These are phyloP conservation scores for Acleris sparsana DNA, from an alignment of 2,888 invertebrate genomes.

Conservation along the genomic window DNA sequence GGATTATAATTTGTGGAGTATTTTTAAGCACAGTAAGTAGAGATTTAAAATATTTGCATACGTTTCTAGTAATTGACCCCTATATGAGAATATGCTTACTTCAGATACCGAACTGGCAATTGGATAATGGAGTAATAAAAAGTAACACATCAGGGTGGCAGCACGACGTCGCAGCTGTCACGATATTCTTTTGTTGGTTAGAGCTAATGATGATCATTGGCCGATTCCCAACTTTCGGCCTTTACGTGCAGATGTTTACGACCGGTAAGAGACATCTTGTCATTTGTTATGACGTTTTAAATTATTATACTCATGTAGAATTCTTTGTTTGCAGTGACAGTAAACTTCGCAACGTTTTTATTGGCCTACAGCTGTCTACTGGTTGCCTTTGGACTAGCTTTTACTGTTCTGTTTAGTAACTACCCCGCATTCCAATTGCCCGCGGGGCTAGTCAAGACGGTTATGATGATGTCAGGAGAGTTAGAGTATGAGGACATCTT, in stretches of 20 bases:
- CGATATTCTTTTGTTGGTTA: slow-evolving; percentile 91
- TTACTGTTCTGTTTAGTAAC: slow-evolving; percentile 91
- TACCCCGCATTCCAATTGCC: slow-evolving; percentile 88
- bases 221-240: slow-evolving; percentile 92
- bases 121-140: slow-evolving; percentile 56
- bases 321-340: slow-evolving; percentile 83
- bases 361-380: slow-evolving; percentile 91
- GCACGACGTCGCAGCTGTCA: slow-evolving; percentile 90
- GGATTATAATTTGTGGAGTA: slow-evolving; percentile 89
- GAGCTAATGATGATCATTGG: slow-evolving; percentile 94
- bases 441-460: slow-evolving; percentile 88
- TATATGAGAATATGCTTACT: slow-evolving; percentile 37
- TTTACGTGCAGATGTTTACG: slow-evolving; percentile 95
- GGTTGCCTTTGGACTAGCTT: slow-evolving; percentile 91
- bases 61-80: no score
- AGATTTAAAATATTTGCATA: background rate
- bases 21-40: slow-evolving; percentile 85
- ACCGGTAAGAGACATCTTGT: slow-evolving; percentile 75
- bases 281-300: slow-evolving; percentile 12
- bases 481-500: slow-evolving; percentile 93
- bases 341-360: slow-evolving; percentile 92
- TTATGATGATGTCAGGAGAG: slow-evolving; percentile 96
- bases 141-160: slow-evolving; percentile 86
- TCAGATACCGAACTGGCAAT: slow-evolving; percentile 72
- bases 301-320: background rate